Percentiles rank a stretch among this genome's conserved stretches.
phyloP scores from a whole-genome alignment of 2,888 invertebrate genomes.

The Eristalis tenax region DNA sequence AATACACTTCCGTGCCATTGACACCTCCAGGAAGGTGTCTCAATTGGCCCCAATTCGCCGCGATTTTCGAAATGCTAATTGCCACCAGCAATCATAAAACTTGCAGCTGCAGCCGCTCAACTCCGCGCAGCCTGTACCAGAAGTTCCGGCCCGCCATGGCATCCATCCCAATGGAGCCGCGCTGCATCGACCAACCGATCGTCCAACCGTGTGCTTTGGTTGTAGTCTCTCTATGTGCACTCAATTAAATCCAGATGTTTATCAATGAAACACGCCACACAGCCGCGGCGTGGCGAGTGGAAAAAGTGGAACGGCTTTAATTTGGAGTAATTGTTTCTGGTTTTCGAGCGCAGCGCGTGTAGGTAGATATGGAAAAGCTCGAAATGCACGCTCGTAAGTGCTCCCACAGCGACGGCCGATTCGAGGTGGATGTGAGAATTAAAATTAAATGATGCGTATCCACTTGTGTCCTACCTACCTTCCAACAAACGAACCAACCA shows the following conservation, averaged over 20 bases:
- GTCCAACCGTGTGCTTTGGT: neutral
- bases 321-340: slow-evolving; percentile 67
- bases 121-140: slow-evolving; percentile 15
- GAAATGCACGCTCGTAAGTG: slow-evolving; percentile 45
- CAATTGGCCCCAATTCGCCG: slow-evolving; percentile 7
- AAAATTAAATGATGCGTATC: slow-evolving; percentile 72
- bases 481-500: slow-evolving; percentile 7
- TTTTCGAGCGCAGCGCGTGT: slow-evolving; percentile 52
- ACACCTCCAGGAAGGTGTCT: slow-evolving; percentile 33
- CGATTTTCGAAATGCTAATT: slow-evolving; percentile 62
- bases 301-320: slow-evolving; percentile 66
- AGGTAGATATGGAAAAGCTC: slow-evolving; percentile 47
- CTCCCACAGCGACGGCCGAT: slow-evolving; percentile 1
- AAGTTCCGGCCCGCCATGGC: neutral
- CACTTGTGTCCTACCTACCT: slow-evolving; percentile 64
- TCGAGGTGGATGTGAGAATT: slow-evolving; percentile 59
- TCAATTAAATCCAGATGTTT: slow-evolving; percentile 71
- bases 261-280: slow-evolving; percentile 48
- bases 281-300: slow-evolving; percentile 17
- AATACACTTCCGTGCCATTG: slow-evolving; percentile 8
- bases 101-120: slow-evolving; percentile 60
- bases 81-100: slow-evolving; percentile 36
- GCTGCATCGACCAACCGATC: neutral
- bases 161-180: neutral
- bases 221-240: slow-evolving; percentile 38